Evolutionary conservation across 2,888 invertebrate species (phyloP).

Genomic region (Therioaphis trifolii): DNA sequence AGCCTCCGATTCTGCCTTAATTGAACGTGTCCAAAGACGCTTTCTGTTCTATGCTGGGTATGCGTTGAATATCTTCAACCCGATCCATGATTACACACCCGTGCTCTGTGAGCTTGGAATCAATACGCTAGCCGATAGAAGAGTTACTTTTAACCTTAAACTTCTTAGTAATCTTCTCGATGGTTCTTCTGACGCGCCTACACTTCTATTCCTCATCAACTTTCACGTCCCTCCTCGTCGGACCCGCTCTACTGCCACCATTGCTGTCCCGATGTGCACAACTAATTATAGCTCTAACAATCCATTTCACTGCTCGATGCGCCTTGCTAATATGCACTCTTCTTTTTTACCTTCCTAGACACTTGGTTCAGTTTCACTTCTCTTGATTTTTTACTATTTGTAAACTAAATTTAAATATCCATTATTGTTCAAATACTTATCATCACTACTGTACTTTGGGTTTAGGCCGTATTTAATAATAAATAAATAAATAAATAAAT

Average conservation of each 20-base stretch:
- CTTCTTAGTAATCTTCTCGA: constrained; percentile 1
- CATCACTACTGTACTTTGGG: background rate
- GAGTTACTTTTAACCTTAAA: background rate
- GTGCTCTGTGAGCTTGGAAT: no score
- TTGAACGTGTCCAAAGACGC: no score
- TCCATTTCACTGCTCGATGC: background rate
- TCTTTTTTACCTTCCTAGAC: background rate
- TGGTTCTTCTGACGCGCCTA: no score
- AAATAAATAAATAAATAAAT: background rate
- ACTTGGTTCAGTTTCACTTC: background rate
- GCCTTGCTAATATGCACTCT: background rate
- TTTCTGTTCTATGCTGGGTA: background rate
- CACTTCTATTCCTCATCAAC: no score
- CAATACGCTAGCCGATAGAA: background rate
- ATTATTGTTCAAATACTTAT: background rate
- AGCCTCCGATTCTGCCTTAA: no score
- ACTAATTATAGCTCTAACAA: no score
- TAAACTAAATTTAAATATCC: background rate
- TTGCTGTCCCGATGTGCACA: no score
- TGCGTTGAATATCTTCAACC: background rate
- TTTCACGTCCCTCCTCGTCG: no score
- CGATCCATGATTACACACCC: background rate
- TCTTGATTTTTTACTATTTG: background rate
- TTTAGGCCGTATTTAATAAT: background rate
- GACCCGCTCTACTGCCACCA: no score